These are phyloP conservation scores for Brachionus paranguensis DNA, from an alignment of 1,140 invertebrate genomes.

Conservation along the genomic window DNA sequence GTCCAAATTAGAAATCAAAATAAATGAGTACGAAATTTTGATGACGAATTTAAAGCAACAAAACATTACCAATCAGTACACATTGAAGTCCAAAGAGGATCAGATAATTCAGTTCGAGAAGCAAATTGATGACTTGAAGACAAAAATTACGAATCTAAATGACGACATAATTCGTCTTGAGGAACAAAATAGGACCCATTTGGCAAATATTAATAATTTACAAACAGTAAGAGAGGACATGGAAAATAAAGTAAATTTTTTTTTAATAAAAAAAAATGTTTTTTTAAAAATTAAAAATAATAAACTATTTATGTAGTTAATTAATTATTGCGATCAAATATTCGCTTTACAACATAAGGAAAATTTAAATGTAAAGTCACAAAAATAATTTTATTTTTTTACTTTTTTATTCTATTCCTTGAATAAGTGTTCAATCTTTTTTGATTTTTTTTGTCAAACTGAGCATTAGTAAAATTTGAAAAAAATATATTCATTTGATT, in stretches of 20 bases:
- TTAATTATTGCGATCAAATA: slow-evolving; percentile 34
- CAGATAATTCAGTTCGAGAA: slow-evolving; percentile 48
- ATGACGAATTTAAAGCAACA: slow-evolving; percentile 36
- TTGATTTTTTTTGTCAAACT: background rate
- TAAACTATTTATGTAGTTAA: slow-evolving; percentile 3
- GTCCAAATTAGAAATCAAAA: slow-evolving; percentile 51
- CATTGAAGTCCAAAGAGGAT: background rate
- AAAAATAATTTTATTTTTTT: background rate
- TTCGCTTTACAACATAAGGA: slow-evolving; percentile 33
- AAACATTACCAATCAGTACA: background rate
- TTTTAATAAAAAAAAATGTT: background rate
- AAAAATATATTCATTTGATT: too few species aligned
- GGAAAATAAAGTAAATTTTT: slow-evolving; percentile 46
- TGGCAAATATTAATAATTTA: slow-evolving; percentile 46
- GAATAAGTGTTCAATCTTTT: background rate
- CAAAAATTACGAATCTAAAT: slow-evolving; percentile 45
- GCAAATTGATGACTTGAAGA: slow-evolving; percentile 47
- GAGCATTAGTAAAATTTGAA: too few species aligned
- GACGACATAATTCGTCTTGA: slow-evolving; percentile 48
- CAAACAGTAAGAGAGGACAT: slow-evolving; percentile 49
- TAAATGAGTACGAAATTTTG: slow-evolving; percentile 41
- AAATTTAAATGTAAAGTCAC: slow-evolving; percentile 35
- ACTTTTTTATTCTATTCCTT: background rate
- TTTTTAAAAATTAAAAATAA: slow-evolving; percentile 41
- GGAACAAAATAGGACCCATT: slow-evolving; percentile 47